These are phyloP conservation scores for Amphipyra tragopoginis DNA, from an alignment of 2,888 invertebrate genomes.

Conservation along the genomic window DNA sequence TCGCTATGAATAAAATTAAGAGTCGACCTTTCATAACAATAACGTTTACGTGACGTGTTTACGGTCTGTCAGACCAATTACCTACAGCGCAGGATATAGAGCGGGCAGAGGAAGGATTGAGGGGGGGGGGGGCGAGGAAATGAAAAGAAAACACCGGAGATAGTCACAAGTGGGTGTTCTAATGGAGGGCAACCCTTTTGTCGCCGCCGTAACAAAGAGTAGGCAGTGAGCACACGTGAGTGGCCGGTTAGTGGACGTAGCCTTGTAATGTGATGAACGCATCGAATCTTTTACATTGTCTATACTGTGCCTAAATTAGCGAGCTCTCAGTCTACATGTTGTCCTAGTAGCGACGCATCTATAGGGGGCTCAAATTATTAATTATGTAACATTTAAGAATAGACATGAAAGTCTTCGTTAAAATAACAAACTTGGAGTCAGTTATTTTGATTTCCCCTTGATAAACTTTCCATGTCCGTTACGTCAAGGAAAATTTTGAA, in stretches of 20 bases:
- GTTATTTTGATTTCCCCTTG: conserved; percentile 34
- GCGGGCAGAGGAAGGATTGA: conserved; percentile 32
- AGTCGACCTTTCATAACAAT: conserved; percentile 48
- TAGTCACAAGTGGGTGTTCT: conserved; percentile 60
- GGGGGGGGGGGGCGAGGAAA: conserved; percentile 54
- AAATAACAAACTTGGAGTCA: conserved; percentile 14
- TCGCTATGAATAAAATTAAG: conserved; percentile 49
- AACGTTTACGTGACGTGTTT: conserved; percentile 51
- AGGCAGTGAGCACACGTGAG: conserved; percentile 13
- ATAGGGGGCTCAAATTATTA: background rate
- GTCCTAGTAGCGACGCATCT: no score
- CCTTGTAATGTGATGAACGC: conserved; percentile 24
- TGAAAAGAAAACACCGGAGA: conserved; percentile 74
- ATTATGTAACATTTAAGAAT: background rate
- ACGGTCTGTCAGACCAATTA: conserved; percentile 55
- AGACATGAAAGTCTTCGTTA: conserved; percentile 1
- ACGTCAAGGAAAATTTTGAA: conserved; percentile 35
- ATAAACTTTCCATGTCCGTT: conserved; percentile 32
- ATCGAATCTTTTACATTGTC: background rate
- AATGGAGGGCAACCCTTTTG: conserved; percentile 66
- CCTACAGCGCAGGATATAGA: conserved; percentile 41
- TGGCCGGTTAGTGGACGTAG: background rate
- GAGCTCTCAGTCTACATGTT: no score
- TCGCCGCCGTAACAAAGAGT: conserved; percentile 47
- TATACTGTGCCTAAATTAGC: conserved; percentile 1